Evolutionary conservation across 1,140 invertebrate genomes (phyloP).

Genomic region (Drosophila aff.): DNA sequence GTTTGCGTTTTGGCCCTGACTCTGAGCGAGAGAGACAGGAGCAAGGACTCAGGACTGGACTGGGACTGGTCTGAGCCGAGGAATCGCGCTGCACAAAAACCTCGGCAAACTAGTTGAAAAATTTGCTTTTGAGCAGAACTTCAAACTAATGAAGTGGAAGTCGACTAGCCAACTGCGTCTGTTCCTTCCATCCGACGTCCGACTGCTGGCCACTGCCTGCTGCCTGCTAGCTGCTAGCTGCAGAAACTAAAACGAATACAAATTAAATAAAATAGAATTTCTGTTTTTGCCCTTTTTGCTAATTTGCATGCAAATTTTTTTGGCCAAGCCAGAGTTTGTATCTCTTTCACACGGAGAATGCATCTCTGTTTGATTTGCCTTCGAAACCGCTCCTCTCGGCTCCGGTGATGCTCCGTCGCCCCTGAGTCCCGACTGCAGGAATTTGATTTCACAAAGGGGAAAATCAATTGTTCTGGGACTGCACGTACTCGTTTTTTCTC

Average conservation of each 20-base stretch:
- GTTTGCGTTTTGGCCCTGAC: slow-evolving; percentile 59
- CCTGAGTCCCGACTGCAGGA: slow-evolving; percentile 5
- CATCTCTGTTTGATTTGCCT: slow-evolving; percentile 43
- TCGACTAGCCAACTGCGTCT: slow-evolving; percentile 36
- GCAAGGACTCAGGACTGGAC: slow-evolving; percentile 1
- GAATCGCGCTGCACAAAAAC: slow-evolving; percentile 50
- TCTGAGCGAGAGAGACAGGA: slow-evolving; percentile 13
- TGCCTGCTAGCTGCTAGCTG: slow-evolving; percentile 6
- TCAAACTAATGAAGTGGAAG: slow-evolving; percentile 73
- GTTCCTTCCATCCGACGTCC: slow-evolving; percentile 17
- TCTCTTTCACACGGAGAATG: slow-evolving; percentile 35
- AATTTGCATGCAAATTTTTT: slow-evolving; percentile 47
- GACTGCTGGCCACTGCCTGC: background rate
- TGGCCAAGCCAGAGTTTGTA: slow-evolving; percentile 24
- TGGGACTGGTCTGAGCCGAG: background rate
- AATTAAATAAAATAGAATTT: slow-evolving; percentile 60
- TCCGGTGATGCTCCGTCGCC: background rate
- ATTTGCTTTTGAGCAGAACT: slow-evolving; percentile 62
- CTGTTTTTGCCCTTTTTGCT: slow-evolving; percentile 36
- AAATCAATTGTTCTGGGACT: slow-evolving; percentile 33
- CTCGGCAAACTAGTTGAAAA: slow-evolving; percentile 62
- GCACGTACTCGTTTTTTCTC: slow-evolving; percentile 36
- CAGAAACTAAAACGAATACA: slow-evolving; percentile 53
- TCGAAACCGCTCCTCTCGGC: slow-evolving; percentile 3
- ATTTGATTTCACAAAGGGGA: slow-evolving; percentile 39